These are phyloP conservation scores for Serranus cabrilla DNA, from an alignment of 2,797 vertebrate genomes.

Conservation along the genomic window DNA sequence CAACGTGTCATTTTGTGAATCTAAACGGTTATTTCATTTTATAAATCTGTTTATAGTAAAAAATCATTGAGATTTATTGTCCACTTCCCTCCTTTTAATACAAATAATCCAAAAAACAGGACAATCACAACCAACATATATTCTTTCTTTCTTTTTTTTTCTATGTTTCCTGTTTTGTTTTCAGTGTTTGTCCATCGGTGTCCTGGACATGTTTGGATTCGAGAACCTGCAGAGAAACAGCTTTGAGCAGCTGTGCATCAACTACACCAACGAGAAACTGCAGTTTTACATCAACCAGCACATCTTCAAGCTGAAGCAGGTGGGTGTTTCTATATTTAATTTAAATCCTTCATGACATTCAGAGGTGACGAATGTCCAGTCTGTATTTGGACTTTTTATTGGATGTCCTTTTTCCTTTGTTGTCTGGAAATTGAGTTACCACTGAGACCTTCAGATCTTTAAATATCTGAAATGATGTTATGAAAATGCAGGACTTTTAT, in stretches of 20 bases:
- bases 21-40: too few relatives aligned
- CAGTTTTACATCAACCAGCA: constrained; percentile 95
- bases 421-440: neutral
- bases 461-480: neutral
- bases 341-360: neutral
- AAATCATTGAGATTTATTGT: too few relatives aligned
- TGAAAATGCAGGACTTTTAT: neutral
- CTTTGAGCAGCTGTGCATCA: constrained; percentile 98
- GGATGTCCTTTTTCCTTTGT: neutral
- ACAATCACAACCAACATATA: too few relatives aligned
- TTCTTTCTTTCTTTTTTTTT: too few relatives aligned
- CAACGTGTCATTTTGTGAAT: too few relatives aligned
- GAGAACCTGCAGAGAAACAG: constrained; percentile 94
- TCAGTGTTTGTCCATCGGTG: constrained; percentile 93
- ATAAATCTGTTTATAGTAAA: too few relatives aligned
- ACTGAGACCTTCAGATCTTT: neutral
- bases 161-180: constrained; percentile 36
- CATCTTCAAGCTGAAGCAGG: constrained; percentile 94
- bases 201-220: constrained; percentile 97
- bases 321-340: constrained; percentile 63
- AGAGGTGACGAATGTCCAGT: neutral
- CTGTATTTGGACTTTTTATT: neutral
- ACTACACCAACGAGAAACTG: constrained; percentile 94
- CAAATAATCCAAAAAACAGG: too few relatives aligned
- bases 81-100: too few relatives aligned